These are phyloP conservation scores for Liasis olivaceus DNA, from an alignment of 2,797 vertebrate species.

Conservation along the genomic window DNA sequence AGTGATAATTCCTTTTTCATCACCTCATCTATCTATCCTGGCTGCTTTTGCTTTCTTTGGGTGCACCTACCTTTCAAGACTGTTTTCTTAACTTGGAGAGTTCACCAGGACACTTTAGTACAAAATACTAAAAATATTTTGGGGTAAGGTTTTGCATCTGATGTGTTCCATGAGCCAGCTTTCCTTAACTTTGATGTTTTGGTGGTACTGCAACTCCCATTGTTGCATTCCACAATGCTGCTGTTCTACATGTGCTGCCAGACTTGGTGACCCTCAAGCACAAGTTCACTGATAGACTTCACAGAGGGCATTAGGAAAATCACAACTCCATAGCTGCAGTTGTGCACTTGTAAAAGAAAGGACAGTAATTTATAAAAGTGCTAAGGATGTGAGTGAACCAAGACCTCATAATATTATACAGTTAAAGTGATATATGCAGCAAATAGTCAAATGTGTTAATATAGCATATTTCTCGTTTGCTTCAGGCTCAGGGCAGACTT, in stretches of 20 bases:
- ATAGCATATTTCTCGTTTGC: background rate
- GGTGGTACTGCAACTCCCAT: background rate
- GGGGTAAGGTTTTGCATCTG: background rate
- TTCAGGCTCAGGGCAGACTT: background rate
- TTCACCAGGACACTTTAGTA: background rate
- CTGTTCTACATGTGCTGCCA: background rate
- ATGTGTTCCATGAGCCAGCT: background rate
- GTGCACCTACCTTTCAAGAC: background rate
- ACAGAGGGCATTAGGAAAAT: background rate
- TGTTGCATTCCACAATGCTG: background rate
- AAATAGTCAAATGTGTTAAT: background rate
- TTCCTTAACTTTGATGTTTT: background rate
- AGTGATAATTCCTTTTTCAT: background rate
- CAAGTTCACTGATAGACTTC: background rate
- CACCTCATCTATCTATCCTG: background rate
- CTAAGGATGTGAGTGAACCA: background rate
- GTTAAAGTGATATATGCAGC: background rate
- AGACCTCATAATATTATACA: background rate
- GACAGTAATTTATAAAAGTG: background rate
- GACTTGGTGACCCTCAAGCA: background rate
- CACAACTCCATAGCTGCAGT: background rate
- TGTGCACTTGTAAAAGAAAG: background rate
- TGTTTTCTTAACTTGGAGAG: background rate
- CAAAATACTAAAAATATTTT: background rate
- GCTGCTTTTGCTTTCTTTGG: background rate